Conservation (phyloP, 2,797 vertebrate genomes). For the Anguilla obscura region DNA sequence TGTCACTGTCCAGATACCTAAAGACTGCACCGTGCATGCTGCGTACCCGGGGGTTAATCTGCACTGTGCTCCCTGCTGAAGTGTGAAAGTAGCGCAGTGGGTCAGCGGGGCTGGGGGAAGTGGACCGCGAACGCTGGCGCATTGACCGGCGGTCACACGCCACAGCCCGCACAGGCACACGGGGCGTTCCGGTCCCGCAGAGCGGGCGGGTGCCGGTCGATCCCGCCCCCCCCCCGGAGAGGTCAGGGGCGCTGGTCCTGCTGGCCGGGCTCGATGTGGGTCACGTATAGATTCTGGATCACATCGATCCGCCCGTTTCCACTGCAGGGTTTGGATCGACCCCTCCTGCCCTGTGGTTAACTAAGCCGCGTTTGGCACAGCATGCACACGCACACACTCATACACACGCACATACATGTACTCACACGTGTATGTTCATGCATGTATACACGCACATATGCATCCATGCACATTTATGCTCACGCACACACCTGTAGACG, state of each 20-base stretch:
- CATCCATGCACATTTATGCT: neutral
- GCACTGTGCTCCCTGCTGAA: neutral
- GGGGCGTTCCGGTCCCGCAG: neutral
- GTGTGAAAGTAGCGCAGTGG: slow-evolving; percentile 22
- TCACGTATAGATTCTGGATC: neutral
- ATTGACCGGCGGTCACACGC: neutral
- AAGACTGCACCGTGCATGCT: no score
- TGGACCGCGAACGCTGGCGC: slow-evolving; percentile 10
- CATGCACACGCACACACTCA: neutral
- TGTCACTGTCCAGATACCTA: no score
- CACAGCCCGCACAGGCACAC: neutral
- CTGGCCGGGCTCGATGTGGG: neutral
- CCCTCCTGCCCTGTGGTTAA: neutral
- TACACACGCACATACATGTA: slow-evolving; percentile 10
- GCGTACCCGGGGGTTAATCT: no score
- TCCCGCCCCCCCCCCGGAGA: no score
- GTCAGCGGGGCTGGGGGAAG: slow-evolving; percentile 16
- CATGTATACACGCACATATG: neutral
- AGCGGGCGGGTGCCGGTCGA: neutral
- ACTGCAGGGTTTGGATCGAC: neutral
- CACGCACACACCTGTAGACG: neutral
- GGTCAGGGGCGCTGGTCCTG: neutral
- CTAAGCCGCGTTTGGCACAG: neutral
- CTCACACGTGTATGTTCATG: neutral
- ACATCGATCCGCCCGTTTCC: neutral